phyloP scores from a whole-genome alignment of 2,113 vertebrate species.

The Eupsittula cactorum region DNA sequence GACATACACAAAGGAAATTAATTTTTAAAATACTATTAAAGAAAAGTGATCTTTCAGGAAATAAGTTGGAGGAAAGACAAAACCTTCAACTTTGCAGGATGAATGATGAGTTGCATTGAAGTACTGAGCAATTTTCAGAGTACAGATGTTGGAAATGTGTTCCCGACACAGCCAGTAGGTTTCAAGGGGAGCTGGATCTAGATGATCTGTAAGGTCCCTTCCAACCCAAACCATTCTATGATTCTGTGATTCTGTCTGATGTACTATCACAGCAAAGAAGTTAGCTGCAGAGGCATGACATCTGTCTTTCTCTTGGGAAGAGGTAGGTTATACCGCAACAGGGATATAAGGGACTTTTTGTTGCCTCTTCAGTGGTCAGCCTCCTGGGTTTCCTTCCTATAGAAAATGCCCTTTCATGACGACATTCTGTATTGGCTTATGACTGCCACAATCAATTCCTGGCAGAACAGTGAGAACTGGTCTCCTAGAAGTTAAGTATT shows the following conservation, averaged over 20 bases:
- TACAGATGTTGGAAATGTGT: not conserved
- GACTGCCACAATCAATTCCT: not conserved
- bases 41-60: not conserved
- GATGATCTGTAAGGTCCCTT: not conserved
- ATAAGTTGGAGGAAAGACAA: not conserved
- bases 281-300: not conserved
- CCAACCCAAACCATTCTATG: not conserved
- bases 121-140: not conserved
- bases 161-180: not conserved
- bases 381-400: not conserved
- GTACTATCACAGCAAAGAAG: not conserved
- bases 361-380: not conserved
- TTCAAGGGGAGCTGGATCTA: not conserved
- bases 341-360: not conserved
- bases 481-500: not conserved
- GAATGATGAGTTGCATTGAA: not conserved
- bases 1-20: not conserved
- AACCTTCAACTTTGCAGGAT: not conserved
- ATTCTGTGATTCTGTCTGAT: not conserved
- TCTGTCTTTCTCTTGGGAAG: not conserved
- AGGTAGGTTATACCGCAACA: not conserved
- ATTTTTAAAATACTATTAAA: not conserved
- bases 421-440: not conserved
- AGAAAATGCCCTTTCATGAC: not conserved
- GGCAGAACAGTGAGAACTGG: constrained; percentile 38